phyloP scores from a whole-genome alignment of 2,113 vertebrate genomes.

The Excalfactoria chinensis region DNA sequence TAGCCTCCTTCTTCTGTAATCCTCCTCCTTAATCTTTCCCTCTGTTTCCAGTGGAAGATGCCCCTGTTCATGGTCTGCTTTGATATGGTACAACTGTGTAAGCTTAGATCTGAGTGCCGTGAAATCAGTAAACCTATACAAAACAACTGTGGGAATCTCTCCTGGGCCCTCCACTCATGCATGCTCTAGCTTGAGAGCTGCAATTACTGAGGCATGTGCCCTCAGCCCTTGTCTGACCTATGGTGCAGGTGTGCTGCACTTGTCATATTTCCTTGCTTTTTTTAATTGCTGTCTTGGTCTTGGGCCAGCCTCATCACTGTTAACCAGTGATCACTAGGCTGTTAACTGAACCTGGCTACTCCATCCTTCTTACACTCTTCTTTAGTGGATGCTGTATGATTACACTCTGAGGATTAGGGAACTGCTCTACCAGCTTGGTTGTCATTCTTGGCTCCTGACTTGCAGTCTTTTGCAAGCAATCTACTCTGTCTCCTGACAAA shows the following conservation, averaged over 20 bases:
- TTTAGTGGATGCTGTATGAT: not conserved
- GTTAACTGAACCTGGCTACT: not conserved
- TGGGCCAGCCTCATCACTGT: not conserved
- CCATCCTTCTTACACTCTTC: not conserved
- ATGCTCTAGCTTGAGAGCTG: not conserved
- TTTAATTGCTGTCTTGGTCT: not conserved
- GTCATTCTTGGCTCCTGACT: not conserved
- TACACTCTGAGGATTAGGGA: not conserved
- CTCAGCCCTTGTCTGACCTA: not conserved
- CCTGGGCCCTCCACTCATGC: not conserved
- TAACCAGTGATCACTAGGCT: not conserved
- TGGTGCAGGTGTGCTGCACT: fast-evolving
- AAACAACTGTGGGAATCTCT: not conserved
- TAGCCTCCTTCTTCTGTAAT: not conserved
- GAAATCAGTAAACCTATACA: not conserved
- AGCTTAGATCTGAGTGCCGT: not conserved
- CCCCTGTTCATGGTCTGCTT: not conserved
- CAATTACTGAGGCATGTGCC: not conserved
- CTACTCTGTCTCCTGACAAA: not conserved
- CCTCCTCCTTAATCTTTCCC: not conserved
- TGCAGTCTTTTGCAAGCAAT: not conserved
- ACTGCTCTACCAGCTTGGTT: not conserved
- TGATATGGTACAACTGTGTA: not conserved
- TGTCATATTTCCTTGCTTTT: not conserved
- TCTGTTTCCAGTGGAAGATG: not conserved